A percentile compares a stretch with the other conserved stretches of the same genome.
Evolutionary conservation across 2,888 invertebrate genomes (phyloP).

Genomic region (Phrixothrix hirtus): DNA sequence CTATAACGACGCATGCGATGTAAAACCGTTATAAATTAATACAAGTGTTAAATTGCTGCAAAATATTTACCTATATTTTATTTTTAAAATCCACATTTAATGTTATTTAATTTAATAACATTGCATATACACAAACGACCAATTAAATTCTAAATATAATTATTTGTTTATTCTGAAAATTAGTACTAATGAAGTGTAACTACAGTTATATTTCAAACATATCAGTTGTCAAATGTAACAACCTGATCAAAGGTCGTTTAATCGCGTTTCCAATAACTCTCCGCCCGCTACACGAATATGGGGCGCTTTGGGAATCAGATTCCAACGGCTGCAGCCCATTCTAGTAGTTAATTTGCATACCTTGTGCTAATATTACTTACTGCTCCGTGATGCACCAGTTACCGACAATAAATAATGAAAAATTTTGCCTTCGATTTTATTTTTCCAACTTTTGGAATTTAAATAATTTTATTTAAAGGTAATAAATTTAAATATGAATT

Average conservation of each 20-base stretch:
- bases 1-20: too few species aligned
- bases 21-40: too few species aligned
- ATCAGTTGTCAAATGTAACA: constrained; percentile 42
- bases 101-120: too few species aligned
- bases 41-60: too few species aligned
- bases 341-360: constrained; percentile 45
- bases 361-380: constrained; percentile 44
- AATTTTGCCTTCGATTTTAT: too few species aligned
- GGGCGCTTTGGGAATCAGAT: constrained; percentile 39
- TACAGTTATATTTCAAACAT: constrained; percentile 36
- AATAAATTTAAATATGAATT: too few species aligned
- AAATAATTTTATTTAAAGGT: too few species aligned
- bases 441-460: background rate
- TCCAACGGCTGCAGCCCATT: constrained; percentile 40
- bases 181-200: constrained; percentile 36
- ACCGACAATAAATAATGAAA: background rate
- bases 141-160: background rate
- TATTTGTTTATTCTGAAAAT: constrained; percentile 12
- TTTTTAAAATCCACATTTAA: too few species aligned
- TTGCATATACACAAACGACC: too few species aligned
- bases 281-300: constrained; percentile 22
- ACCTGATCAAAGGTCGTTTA: constrained; percentile 43
- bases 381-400: constrained; percentile 25
- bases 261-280: constrained; percentile 42
- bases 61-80: too few species aligned